Conservation (phyloP, 2,797 vertebrate genomes). For the Taenioides sp. region DNA sequence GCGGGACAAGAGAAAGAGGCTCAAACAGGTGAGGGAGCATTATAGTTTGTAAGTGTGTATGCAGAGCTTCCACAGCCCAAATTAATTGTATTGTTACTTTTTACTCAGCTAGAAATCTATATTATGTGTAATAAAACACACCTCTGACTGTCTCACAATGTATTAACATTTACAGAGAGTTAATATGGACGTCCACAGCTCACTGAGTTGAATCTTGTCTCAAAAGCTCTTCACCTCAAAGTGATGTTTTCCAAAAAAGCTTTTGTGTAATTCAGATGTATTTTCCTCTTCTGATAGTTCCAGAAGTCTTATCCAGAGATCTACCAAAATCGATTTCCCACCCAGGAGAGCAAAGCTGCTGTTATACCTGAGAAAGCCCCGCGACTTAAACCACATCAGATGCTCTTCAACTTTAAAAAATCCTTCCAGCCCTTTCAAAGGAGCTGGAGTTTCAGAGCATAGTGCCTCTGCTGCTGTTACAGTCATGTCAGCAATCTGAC, state of each 20-base stretch:
- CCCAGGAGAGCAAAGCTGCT: constrained; percentile 86
- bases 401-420: constrained; percentile 86
- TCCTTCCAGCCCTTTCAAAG: constrained; percentile 93
- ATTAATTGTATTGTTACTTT: background rate
- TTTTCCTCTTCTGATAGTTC: constrained; percentile 77
- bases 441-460: constrained; percentile 94
- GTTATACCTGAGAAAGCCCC: constrained; percentile 82
- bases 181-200: background rate
- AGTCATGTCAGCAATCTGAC: background rate
- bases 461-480: constrained; percentile 35
- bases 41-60: background rate
- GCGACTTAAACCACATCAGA: constrained; percentile 81
- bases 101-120: background rate
- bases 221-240: background rate
- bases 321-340: constrained; percentile 88
- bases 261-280: background rate
- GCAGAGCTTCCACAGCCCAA: background rate
- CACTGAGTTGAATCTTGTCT: background rate
- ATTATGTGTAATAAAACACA: background rate
- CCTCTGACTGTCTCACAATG: background rate
- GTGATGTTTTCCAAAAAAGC: background rate
- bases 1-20: constrained; percentile 92
- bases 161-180: background rate
- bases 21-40: constrained; percentile 85
- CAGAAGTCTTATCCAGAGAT: constrained; percentile 92